Conservation (phyloP, 2,888 invertebrate species). For the Philereme transversata region DNA sequence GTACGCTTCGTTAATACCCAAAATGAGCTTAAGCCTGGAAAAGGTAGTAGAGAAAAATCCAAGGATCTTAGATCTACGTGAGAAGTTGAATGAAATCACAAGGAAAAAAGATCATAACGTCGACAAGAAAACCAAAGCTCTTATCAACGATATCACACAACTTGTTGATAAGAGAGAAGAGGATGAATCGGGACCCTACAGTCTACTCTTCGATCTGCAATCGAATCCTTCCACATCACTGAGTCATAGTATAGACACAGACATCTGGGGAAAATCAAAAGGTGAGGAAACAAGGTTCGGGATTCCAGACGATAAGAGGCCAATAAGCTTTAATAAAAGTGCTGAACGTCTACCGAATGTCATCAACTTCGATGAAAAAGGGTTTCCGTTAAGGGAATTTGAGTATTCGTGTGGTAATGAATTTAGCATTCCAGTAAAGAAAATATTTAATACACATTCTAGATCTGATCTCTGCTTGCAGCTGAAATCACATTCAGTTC, state of each 20-base stretch:
- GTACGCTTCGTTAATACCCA: conserved; percentile 73
- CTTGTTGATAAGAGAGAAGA: conserved; percentile 74
- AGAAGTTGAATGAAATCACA: conserved; percentile 75
- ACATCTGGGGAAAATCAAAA: conserved; percentile 57
- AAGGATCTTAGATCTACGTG: conserved; percentile 74
- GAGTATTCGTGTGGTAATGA: conserved; percentile 80
- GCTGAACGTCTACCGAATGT: conserved; percentile 73
- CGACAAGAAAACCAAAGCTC: conserved; percentile 71
- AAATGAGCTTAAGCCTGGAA: conserved; percentile 74
- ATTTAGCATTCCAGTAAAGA: conserved; percentile 59
- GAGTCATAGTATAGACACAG: conserved; percentile 49
- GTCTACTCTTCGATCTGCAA: conserved; percentile 83
- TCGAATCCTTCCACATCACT: conserved; percentile 66
- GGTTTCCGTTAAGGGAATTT: conserved; percentile 69
- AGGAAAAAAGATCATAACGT: conserved; percentile 73
- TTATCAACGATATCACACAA: conserved; percentile 74
- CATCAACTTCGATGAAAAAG: conserved; percentile 74
- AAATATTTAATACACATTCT: conserved; percentile 70
- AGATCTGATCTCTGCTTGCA: conserved; percentile 77
- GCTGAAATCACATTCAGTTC: conserved; percentile 66
- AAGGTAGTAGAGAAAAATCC: conserved; percentile 75
- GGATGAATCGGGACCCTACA: conserved; percentile 85
- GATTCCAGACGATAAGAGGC: conserved; percentile 51
- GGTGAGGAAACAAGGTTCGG: conserved; percentile 46
- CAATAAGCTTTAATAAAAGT: conserved; percentile 57